phyloP scores from a whole-genome alignment of 2,888 invertebrate species.

The Aphodius granarius region DNA sequence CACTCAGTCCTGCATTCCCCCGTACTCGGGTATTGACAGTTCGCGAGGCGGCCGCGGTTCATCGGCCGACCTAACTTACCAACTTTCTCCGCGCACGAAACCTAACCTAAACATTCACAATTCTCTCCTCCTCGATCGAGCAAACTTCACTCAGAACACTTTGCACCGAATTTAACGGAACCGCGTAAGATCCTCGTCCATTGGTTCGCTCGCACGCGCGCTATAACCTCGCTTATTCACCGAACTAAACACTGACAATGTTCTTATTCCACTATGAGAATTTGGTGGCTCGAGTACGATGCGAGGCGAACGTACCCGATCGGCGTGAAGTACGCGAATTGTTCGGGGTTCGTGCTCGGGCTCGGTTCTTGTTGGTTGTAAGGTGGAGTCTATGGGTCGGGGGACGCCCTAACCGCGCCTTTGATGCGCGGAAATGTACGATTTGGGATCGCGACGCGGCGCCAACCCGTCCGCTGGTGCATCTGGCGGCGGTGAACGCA shows the following conservation, averaged over 20 bases:
- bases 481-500: conserved; percentile 47
- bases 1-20: conserved; percentile 34
- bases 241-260: conserved; percentile 45
- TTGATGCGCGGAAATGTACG: conserved; percentile 35
- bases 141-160: too few relatives aligned
- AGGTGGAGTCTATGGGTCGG: conserved; percentile 37
- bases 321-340: conserved; percentile 41
- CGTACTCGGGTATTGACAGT: conserved; percentile 22
- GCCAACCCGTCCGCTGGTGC: conserved; percentile 41
- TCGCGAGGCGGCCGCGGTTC: conserved; percentile 26
- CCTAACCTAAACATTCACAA: conserved; percentile 1
- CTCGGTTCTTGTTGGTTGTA: conserved; percentile 46
- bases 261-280: conserved; percentile 47
- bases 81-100: neutral
- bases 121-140: neutral
- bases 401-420: conserved; percentile 42
- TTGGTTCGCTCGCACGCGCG: conserved; percentile 38
- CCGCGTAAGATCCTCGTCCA: too few relatives aligned
- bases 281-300: conserved; percentile 42
- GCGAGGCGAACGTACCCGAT: conserved; percentile 38
- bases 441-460: conserved; percentile 20
- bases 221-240: conserved; percentile 41
- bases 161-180: too few relatives aligned
- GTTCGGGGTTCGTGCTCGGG: conserved; percentile 43
- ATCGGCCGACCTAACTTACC: neutral